These are phyloP conservation scores for Priocnemis perturbator DNA, from an alignment of 2,888 invertebrate species.

Conservation along the genomic window DNA sequence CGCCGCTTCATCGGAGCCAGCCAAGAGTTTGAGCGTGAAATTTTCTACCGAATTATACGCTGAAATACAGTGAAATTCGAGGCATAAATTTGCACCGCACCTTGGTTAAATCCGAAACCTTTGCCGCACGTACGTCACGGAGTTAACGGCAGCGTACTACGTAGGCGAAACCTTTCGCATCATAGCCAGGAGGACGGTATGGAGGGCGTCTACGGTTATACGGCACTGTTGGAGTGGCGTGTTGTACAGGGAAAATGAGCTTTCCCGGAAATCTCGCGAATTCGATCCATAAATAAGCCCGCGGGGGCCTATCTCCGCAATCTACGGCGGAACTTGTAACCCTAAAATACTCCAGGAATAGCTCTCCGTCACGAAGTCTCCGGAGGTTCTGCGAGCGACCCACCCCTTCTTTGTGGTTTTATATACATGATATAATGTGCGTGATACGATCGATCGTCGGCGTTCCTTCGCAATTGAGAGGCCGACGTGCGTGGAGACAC, in stretches of 20 bases:
- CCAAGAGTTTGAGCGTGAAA: too few species aligned
- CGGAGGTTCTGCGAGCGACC: constrained; percentile 15
- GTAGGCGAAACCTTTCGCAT: too few species aligned
- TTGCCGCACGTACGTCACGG: too few species aligned
- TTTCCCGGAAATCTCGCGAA: constrained; percentile 58
- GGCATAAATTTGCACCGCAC: too few species aligned
- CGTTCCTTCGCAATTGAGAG: constrained; percentile 45
- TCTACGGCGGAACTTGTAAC: constrained; percentile 58
- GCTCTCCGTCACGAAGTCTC: constrained; percentile 58
- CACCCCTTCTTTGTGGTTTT: constrained; percentile 39
- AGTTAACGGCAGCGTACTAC: too few species aligned
- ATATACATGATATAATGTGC: constrained; percentile 46
- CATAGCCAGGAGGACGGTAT: too few species aligned
- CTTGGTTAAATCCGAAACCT: too few species aligned
- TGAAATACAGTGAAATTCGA: too few species aligned
- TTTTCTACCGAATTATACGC: too few species aligned
- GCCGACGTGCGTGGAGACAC: constrained; percentile 33
- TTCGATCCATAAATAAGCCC: constrained; percentile 60
- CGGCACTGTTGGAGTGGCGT: background rate
- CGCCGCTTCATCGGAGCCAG: too few species aligned
- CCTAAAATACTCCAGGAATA: constrained; percentile 58
- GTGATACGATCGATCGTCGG: constrained; percentile 50
- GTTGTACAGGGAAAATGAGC: constrained; percentile 33
- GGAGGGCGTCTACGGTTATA: too few species aligned
- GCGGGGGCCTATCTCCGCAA: constrained; percentile 52